Percentiles rank a stretch among this genome's conserved stretches.
phyloP scores from a whole-genome alignment of 2,113 vertebrate species.

The Oreocharis arfaki region DNA sequence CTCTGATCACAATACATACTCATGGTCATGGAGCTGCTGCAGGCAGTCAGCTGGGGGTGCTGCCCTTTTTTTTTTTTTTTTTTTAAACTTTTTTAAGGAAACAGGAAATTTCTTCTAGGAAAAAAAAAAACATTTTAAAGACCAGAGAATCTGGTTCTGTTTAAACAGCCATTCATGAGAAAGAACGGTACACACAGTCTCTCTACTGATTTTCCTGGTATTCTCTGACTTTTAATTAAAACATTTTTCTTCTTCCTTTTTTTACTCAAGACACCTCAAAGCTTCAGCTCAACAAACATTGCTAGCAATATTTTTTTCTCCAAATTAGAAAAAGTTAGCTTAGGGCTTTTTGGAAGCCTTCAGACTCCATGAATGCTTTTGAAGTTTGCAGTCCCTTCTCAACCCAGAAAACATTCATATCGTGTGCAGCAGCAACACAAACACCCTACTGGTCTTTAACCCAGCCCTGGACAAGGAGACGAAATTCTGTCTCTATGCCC shows the following conservation, averaged over 20 bases:
- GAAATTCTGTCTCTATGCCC: not conserved
- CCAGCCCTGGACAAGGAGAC: not conserved
- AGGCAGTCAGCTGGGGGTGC: not conserved
- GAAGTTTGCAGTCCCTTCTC: constrained; percentile 25
- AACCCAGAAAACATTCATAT: not conserved
- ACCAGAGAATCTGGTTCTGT: constrained; percentile 7
- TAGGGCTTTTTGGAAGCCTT: not conserved
- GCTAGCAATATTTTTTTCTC: not conserved
- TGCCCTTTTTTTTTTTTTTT: not conserved
- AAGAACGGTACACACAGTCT: not conserved
- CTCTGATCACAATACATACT: constrained; percentile 27
- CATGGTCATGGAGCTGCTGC: not conserved
- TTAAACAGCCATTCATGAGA: constrained; percentile 17
- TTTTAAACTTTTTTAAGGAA: constrained; percentile 11
- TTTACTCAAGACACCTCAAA: constrained; percentile 1
- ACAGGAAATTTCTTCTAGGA: constrained; percentile 12
- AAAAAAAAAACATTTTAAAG: not conserved
- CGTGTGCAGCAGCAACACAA: not conserved
- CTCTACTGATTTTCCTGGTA: not conserved
- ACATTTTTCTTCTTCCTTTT: not conserved
- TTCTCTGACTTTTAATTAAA: constrained; percentile 15
- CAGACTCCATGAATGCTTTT: constrained; percentile 6
- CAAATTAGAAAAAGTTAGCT: not conserved
- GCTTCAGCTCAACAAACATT: not conserved
- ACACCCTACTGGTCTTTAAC: not conserved